phyloP scores from a whole-genome alignment of 1,140 invertebrate genomes.

The Anadara kagoshimensis region DNA sequence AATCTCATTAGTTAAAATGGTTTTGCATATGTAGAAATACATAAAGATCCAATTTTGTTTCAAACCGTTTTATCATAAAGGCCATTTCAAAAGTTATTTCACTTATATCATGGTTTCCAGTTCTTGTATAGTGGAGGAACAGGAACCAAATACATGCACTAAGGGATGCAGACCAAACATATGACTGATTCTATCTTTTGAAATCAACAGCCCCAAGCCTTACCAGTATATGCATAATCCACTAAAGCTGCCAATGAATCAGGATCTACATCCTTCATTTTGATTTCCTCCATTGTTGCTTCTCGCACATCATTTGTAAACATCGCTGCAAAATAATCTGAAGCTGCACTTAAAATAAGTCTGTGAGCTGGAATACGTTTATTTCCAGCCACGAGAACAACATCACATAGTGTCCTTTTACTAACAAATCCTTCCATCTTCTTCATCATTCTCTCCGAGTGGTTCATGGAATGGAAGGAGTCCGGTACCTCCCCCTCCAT shows the following conservation, averaged over 20 bases:
- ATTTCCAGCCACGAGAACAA: conserved; percentile 72
- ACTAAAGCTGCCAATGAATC: conserved; percentile 88
- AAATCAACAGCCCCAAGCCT: conserved; percentile 42
- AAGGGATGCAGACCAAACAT: too few species aligned
- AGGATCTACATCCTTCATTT: conserved; percentile 87
- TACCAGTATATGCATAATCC: conserved; percentile 92
- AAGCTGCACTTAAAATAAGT: conserved; percentile 89
- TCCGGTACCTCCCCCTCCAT: conserved; percentile 78
- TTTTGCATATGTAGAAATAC: too few species aligned
- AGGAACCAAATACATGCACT: too few species aligned
- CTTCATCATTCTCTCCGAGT: conserved; percentile 86
- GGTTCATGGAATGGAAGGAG: conserved; percentile 85
- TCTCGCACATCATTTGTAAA: conserved; percentile 91
- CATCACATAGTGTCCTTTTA: conserved; percentile 76
- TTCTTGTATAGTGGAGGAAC: too few species aligned
- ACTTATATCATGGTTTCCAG: too few species aligned
- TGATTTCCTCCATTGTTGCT: conserved; percentile 88
- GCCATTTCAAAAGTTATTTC: too few species aligned
- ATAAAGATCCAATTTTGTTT: too few species aligned
- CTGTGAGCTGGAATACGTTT: conserved; percentile 81
- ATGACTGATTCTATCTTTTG: not conserved
- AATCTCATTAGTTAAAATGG: too few species aligned
- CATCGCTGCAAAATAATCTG: conserved; percentile 96
- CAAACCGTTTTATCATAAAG: too few species aligned
- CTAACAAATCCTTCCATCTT: conserved; percentile 88